A percentile compares a stretch with the other conserved stretches of the same genome.
phyloP scores from a whole-genome alignment of 2,797 vertebrate genomes.

The Eidolon dupreanum region DNA sequence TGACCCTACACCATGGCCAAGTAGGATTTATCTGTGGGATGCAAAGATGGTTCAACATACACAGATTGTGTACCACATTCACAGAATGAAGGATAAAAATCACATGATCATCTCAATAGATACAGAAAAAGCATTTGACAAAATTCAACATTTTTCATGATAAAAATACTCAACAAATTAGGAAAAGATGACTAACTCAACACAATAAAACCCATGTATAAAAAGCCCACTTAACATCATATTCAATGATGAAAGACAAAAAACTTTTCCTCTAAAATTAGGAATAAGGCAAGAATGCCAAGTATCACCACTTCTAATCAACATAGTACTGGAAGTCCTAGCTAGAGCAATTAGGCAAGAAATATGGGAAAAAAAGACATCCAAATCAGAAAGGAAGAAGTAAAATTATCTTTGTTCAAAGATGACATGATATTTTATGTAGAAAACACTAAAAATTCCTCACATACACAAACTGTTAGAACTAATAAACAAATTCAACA shows the following conservation, averaged over 20 bases:
- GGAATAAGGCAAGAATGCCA: neutral
- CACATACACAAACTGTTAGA: neutral
- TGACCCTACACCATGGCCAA: neutral
- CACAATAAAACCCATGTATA: neutral
- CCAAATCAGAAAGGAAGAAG: neutral
- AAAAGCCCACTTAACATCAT: neutral
- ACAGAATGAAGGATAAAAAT: neutral
- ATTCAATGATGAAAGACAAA: neutral
- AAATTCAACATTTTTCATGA: neutral
- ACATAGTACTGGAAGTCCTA: neutral
- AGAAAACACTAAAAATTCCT: neutral
- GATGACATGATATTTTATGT: neutral
- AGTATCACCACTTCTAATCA: neutral
- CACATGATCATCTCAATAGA: neutral
- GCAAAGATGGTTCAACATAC: neutral
- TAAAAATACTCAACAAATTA: neutral
- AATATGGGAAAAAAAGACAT: neutral
- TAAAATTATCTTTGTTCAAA: neutral
- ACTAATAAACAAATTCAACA: neutral
- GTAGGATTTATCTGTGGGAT: neutral
- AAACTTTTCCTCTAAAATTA: neutral
- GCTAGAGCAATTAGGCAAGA: neutral
- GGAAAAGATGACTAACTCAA: neutral
- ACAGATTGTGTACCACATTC: neutral
- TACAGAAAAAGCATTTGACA: neutral